Evolutionary conservation across 2,797 vertebrate species (phyloP).

Genomic region (Characodon lateralis): DNA sequence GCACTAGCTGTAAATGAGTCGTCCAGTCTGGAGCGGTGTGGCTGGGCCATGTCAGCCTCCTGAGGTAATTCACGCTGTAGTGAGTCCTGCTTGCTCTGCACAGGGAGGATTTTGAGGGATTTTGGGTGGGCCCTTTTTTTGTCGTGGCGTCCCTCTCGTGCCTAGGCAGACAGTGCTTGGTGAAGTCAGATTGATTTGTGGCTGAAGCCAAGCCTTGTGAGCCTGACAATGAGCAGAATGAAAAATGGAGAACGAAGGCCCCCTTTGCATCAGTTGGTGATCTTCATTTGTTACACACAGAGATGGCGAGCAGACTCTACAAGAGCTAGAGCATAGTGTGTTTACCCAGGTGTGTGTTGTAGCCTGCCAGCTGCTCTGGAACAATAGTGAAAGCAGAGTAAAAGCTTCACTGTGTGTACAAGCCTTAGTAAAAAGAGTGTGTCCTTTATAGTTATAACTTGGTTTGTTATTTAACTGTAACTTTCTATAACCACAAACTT

Average conservation of each 20-base stretch:
- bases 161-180: constrained; percentile 62
- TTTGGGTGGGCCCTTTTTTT: constrained; percentile 59
- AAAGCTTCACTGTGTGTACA: constrained; percentile 70
- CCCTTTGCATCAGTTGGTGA: constrained; percentile 39
- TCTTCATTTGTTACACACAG: constrained; percentile 47
- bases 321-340: constrained; percentile 62
- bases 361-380: constrained; percentile 76
- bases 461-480: constrained; percentile 64
- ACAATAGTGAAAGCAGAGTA: constrained; percentile 74
- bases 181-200: constrained; percentile 67
- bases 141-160: constrained; percentile 50
- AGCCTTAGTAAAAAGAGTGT: constrained; percentile 58
- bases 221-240: constrained; percentile 62
- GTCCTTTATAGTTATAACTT: constrained; percentile 56
- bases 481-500: background rate
- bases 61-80: constrained; percentile 72
- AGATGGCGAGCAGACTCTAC: constrained; percentile 51
- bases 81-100: constrained; percentile 65
- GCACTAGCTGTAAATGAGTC: constrained; percentile 54
- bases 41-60: constrained; percentile 62
- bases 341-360: constrained; percentile 83
- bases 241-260: constrained; percentile 63
- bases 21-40: constrained; percentile 47
- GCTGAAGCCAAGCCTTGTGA: constrained; percentile 52
- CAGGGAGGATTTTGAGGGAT: constrained; percentile 64